These are phyloP conservation scores for Plestiodon gilberti DNA, from an alignment of 2,113 vertebrate genomes.

Conservation along the genomic window DNA sequence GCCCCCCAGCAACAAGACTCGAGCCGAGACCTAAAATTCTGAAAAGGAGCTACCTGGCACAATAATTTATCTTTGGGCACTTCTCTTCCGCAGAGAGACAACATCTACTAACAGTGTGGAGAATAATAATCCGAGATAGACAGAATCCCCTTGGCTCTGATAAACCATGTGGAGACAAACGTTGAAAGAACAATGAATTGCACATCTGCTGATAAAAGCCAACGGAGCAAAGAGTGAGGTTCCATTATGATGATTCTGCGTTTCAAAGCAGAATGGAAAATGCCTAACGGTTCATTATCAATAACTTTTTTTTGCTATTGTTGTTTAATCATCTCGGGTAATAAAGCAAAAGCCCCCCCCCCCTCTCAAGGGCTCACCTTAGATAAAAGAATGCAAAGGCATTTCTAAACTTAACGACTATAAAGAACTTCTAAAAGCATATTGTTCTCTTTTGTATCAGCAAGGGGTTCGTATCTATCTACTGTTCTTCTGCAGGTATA, in stretches of 20 bases:
- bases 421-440: slow-evolving; percentile 11
- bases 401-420: slow-evolving; percentile 47
- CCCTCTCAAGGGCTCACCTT: slow-evolving; percentile 55
- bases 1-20: neutral
- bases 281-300: slow-evolving; percentile 41
- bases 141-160: slow-evolving; percentile 13
- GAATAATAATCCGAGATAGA: slow-evolving; percentile 21
- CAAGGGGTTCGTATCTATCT: neutral
- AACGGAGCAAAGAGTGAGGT: neutral
- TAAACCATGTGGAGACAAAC: slow-evolving; percentile 2
- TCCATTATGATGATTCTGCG: neutral
- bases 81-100: neutral
- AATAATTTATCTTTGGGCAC: neutral
- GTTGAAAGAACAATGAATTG: neutral
- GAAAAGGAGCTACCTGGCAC: slow-evolving; percentile 10
- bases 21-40: neutral
- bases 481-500: neutral
- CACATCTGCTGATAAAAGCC: slow-evolving; percentile 41
- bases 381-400: slow-evolving; percentile 61
- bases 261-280: neutral
- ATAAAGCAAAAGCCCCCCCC: slow-evolving; percentile 45
- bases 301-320: slow-evolving; percentile 27
- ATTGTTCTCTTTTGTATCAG: slow-evolving; percentile 21
- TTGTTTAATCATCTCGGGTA: slow-evolving; percentile 67
- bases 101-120: neutral